These are phyloP conservation scores for Takifugu bimaculatus DNA, from an alignment of 2,113 vertebrate species.

Conservation along the genomic window DNA sequence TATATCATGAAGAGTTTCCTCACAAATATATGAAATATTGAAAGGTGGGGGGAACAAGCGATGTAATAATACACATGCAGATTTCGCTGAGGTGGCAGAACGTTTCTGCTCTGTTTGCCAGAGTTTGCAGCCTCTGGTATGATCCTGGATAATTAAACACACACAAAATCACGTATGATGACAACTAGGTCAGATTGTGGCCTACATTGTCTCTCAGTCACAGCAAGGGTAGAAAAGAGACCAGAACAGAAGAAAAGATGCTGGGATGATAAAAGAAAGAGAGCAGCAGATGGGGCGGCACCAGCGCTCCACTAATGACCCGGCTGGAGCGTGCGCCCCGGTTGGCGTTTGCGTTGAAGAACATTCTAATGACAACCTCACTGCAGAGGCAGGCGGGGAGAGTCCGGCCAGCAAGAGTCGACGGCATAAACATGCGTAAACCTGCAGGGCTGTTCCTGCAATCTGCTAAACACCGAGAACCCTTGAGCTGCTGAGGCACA, in stretches of 20 bases:
- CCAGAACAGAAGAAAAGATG: conserved; percentile 29
- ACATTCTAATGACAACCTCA: conserved; percentile 49
- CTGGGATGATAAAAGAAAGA: conserved; percentile 31
- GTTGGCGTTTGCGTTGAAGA: conserved; percentile 41
- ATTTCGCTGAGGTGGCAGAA: conserved; percentile 38
- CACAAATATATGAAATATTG: no score
- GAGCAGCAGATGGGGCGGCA: conserved; percentile 49
- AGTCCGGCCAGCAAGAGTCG: not conserved
- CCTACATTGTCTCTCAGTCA: conserved; percentile 67
- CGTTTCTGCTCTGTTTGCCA: conserved; percentile 50
- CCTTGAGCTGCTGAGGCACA: no score
- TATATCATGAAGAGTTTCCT: no score
- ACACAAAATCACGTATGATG: conserved; percentile 31
- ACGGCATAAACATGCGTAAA: no score
- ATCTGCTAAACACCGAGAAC: no score
- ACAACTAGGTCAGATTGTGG: conserved; percentile 71
- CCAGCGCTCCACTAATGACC: conserved; percentile 42
- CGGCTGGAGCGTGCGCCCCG: conserved; percentile 22
- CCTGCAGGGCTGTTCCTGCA: no score
- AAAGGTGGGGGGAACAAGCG: no score
- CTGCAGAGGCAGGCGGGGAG: not conserved
- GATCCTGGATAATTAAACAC: conserved; percentile 62
- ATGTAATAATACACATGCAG: no score
- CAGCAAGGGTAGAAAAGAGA: conserved; percentile 54
- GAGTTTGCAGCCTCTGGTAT: conserved; percentile 56